These are phyloP conservation scores for Drosophila fuyamai DNA, from an alignment of 1,140 invertebrate genomes.

Conservation along the genomic window DNA sequence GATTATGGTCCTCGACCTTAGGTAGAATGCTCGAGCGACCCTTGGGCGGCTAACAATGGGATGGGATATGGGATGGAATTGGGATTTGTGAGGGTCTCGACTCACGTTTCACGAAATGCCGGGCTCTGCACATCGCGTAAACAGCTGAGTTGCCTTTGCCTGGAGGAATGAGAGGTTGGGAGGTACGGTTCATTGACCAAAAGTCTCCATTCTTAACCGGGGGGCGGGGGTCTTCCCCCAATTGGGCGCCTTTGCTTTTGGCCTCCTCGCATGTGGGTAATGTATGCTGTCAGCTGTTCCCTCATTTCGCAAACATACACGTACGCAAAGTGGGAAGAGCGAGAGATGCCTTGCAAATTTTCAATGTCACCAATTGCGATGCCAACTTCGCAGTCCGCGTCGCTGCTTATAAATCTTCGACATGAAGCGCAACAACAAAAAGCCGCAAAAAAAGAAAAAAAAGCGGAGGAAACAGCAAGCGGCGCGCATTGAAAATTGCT, in stretches of 20 bases:
- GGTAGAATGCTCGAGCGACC: slow-evolving; percentile 38
- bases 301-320: slow-evolving; percentile 15
- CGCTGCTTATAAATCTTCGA: slow-evolving; percentile 80
- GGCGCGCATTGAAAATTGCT: slow-evolving; percentile 77
- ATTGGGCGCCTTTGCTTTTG: not conserved
- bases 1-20: slow-evolving; percentile 56
- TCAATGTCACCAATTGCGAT: slow-evolving; percentile 81
- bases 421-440: slow-evolving; percentile 38
- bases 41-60: slow-evolving; percentile 23
- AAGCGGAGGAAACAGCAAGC: slow-evolving; percentile 31
- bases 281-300: slow-evolving; percentile 52
- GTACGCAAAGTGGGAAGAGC: slow-evolving; percentile 37
- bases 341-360: slow-evolving; percentile 71
- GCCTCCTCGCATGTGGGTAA: slow-evolving; percentile 42
- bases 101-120: slow-evolving; percentile 52
- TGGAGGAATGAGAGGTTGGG: slow-evolving; percentile 20
- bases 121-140: slow-evolving; percentile 29
- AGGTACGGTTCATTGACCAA: slow-evolving; percentile 73
- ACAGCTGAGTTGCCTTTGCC: slow-evolving; percentile 66
- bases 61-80: slow-evolving; percentile 20
- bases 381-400: slow-evolving; percentile 61
- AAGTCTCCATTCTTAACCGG: slow-evolving; percentile 60
- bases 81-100: slow-evolving; percentile 41
- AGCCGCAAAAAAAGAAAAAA: slow-evolving; percentile 30
- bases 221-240: slow-evolving; percentile 5